These are phyloP conservation scores for Garrulus glandarius DNA, from an alignment of 2,797 vertebrate genomes.

Conservation along the genomic window DNA sequence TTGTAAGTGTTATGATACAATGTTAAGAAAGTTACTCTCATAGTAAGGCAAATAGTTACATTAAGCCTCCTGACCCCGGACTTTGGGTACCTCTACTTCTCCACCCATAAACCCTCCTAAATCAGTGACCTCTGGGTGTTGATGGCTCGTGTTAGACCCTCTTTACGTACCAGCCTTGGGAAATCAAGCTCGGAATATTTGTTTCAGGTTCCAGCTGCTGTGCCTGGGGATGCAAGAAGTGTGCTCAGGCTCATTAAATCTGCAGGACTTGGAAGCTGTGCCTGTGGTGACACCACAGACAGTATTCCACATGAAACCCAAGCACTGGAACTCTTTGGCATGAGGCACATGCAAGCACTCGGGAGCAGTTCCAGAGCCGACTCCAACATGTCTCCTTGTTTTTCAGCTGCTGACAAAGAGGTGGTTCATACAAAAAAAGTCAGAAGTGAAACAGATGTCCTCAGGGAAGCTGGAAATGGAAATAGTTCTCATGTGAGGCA, in stretches of 20 bases:
- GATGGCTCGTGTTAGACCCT: neutral
- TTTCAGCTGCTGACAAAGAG: neutral
- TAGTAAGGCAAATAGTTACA: neutral
- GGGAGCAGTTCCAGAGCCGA: neutral
- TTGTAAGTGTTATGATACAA: neutral
- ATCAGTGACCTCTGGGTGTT: neutral
- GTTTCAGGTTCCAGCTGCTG: neutral
- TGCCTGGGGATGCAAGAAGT: neutral
- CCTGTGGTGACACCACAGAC: neutral
- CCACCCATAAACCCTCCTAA: neutral
- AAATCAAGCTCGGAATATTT: neutral
- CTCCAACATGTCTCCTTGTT: neutral
- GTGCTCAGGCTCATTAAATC: neutral
- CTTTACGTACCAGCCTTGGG: neutral
- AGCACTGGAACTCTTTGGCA: neutral
- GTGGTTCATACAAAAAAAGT: neutral
- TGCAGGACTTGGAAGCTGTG: neutral
- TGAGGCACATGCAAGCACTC: neutral
- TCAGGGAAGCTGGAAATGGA: neutral
- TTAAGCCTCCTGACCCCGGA: neutral
- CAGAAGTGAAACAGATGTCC: neutral
- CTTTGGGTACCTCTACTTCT: neutral
- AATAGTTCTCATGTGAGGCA: neutral
- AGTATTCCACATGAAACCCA: neutral
- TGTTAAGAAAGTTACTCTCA: neutral